Base-by-base conservation (phyloP, 2,888 invertebrate species). In the Dorcus parallelipipedus region DNA sequence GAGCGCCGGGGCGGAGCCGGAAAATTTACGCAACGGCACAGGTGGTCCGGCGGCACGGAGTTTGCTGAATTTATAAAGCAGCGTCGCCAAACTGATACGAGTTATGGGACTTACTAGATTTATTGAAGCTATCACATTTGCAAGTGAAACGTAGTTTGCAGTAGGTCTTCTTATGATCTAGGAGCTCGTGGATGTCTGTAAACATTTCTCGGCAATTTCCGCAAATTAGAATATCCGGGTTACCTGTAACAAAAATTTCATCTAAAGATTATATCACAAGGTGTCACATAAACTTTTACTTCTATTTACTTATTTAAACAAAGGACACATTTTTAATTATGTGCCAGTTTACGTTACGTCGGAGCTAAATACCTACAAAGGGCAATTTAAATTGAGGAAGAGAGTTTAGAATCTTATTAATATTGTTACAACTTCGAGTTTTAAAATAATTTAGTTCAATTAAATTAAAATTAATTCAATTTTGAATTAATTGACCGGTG, bases 201-300 rank as follows among this genome's bases (percentile, higher is more conserved):
- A 89, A 89, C 79, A 87, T 84, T 74, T 88, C 87, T 64, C 88
- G 82, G 77, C 90, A 90, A 73, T 86, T 87, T 51, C 90, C 90
- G 74, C 90, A 90, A 67, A 90, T 89, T 68, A 90, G 80, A 64
- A 89, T 87, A 75, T 90, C 90, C 56, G 86, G 86, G 74, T 86
- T 86, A 74, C 85, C 86, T 87, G 79, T 59, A 77, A 82, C 73
- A 65, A 66, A 68, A 65, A 67, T 23, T 49, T 20, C 3, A 20
- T 20, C 3, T 20, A 38, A 45, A 6, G 3, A 6, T 49, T 49
- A 7, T 7, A 6, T 33, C 7, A 7, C 26, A 33, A 33, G 14
- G 14, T 14, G 6, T 5, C 3, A 33, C 26, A 7, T 6, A 33
- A 6, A 7, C 26, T 33, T 33, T 33, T 33, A 20, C 20, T 20